A percentile compares a stretch with the other conserved stretches of the same genome.
phyloP scores from a whole-genome alignment of 1,140 invertebrate genomes.

The Euschistus heros region DNA sequence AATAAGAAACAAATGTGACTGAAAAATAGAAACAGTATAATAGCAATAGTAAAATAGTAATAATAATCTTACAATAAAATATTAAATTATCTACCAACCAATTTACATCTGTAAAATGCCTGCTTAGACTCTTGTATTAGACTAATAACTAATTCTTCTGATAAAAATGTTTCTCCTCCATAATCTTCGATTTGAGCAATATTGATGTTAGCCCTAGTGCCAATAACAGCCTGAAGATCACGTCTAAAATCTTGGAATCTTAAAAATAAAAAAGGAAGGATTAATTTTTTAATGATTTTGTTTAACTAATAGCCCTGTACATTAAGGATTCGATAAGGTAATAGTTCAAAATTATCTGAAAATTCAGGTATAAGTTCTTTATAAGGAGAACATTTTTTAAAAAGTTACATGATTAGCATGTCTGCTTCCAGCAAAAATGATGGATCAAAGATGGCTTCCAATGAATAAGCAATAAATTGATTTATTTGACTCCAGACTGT shows the following conservation, averaged over 20 bases:
- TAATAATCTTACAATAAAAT: background rate
- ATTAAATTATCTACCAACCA: conserved; percentile 41
- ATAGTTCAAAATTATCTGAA: background rate
- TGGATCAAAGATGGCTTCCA: too few species aligned
- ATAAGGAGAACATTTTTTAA: too few species aligned
- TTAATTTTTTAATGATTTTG: too few species aligned
- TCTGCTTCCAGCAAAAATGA: too few species aligned
- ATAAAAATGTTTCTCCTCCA: conserved; percentile 93
- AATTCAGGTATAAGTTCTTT: too few species aligned
- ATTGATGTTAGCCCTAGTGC: conserved; percentile 81
- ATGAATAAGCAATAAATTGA: too few species aligned
- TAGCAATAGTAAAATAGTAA: background rate
- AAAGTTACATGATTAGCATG: too few species aligned
- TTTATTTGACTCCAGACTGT: too few species aligned
- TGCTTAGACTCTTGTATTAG: conserved; percentile 85
- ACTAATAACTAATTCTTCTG: conserved; percentile 89
- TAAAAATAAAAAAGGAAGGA: too few species aligned
- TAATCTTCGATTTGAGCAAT: conserved; percentile 90
- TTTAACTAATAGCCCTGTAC: background rate
- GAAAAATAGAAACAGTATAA: background rate
- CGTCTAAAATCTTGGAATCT: conserved; percentile 85
- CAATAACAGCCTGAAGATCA: conserved; percentile 88
- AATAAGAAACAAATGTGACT: too few species aligned
- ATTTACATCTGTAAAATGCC: conserved; percentile 78
- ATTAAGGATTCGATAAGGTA: background rate